Percentiles rank a stretch among this genome's conserved stretches.
These are phyloP conservation scores for Drosophila aff. DNA, from an alignment of 1,140 invertebrate genomes.

Conservation along the genomic window DNA sequence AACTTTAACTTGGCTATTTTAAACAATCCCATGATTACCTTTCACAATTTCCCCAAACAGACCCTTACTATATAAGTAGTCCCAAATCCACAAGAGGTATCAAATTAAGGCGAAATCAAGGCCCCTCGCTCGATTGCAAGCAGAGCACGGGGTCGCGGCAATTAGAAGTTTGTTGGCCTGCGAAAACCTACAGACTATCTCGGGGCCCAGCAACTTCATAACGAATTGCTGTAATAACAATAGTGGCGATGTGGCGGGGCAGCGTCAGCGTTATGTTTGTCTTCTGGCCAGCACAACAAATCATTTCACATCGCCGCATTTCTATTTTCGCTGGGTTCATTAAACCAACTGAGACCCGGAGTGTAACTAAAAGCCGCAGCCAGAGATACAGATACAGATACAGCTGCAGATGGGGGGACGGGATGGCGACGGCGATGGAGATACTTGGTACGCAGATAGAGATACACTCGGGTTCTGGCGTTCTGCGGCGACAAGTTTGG, in stretches of 20 bases:
- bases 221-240: slow-evolving; percentile 74
- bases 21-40: neutral
- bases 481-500: slow-evolving; percentile 45
- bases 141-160: slow-evolving; percentile 42
- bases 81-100: slow-evolving; percentile 1
- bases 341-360: slow-evolving; percentile 67
- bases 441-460: slow-evolving; percentile 11
- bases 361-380: slow-evolving; percentile 65
- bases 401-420: slow-evolving; percentile 1
- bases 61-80: neutral
- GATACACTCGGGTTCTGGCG: slow-evolving; percentile 42
- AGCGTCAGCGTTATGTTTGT: slow-evolving; percentile 56
- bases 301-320: slow-evolving; percentile 71
- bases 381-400: slow-evolving; percentile 29
- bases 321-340: slow-evolving; percentile 67
- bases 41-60: neutral
- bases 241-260: slow-evolving; percentile 22
- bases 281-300: slow-evolving; percentile 64
- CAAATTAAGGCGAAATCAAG: slow-evolving; percentile 11
- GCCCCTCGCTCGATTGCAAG: slow-evolving; percentile 58
- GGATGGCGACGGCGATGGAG: slow-evolving; percentile 2
- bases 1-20: neutral
- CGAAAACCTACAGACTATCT: slow-evolving; percentile 33
- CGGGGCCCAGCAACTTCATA: slow-evolving; percentile 41
- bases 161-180: slow-evolving; percentile 80